Evolutionary conservation across 2,888 invertebrate genomes (phyloP), one percentile per base, ranked within the genome.

Genomic region (Drosophila diplacantha): DNA sequence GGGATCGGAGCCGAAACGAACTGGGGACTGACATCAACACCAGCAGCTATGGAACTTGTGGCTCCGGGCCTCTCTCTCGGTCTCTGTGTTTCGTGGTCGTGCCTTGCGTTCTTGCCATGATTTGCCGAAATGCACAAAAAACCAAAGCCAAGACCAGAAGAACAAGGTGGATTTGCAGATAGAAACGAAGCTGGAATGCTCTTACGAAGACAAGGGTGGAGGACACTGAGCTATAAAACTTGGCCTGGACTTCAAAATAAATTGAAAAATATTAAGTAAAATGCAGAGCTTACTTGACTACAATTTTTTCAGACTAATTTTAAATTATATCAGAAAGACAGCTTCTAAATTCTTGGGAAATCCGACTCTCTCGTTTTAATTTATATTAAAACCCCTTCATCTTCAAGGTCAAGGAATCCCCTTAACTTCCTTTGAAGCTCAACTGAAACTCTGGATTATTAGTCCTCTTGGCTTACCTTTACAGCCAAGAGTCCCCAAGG

Each of bases 41-140:
- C 70, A 69, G 61, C 65, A 65, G 52, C 61, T 49, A 49, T 39
- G 47, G 67, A 54, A 61, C 44, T 53, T 51, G 39, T 46, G 60
- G 66, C 70, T 60, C 52, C 52, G 54, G 39, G 46, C 43, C 31
- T 44, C 22, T 54, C 57, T 35, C 41, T 24, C 24, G 37, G 35
- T 35, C 22, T 39, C 39, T 54, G 53, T 54, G 32, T 62, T 70
- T 54, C 52, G 78, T 56, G 55, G 59, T 73, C 78, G 73, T 74
- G 78, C 64, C 59, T 62, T 51, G 75, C 54, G 56, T 69, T 71
- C 63, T 69, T 69, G 66, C 67, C 74, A 70, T 74, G 72, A 67
- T 74, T 73, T 66, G 69, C 72, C 68, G 55, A 68, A 74, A 56
- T 71, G 60, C 61, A 54, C 68, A 79, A 62, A 56, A 72, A 68